Base-by-base conservation (phyloP, 2,797 vertebrate genomes). In the Anolis apletophallus region DNA sequence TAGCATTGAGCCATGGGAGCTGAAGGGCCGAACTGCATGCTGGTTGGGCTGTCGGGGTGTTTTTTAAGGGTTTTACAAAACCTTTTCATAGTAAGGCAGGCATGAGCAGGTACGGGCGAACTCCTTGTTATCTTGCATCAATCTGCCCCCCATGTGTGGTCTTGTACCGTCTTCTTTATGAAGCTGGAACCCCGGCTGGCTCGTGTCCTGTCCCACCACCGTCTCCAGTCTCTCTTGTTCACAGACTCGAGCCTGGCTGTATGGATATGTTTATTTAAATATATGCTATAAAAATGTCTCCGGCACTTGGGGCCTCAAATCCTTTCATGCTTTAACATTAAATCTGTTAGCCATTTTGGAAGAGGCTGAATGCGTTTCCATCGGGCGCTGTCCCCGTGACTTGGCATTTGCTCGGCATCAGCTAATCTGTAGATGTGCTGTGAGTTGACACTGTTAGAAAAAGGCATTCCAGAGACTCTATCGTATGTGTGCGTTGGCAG, bases 381-480 rank as follows among this genome's bases (percentile, higher is more conserved):
- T 92, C 80, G 83, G 87, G 90, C 91, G 75, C 76, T 80, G 87
- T 86, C 0, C 19, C 80, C 88, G 36, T 36, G 40, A 74, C n/a
- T 78, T 69, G 57, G 57, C 84, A 55, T 93, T 93, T 93, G 82
- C 86, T 88, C 69, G n/a, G 81, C 90, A 91, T 84, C 81, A 89
- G 91, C 91, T 94, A 90, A 94, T 95, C 90, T 91, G 91, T 1
- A 50, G 91, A 89, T 92, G 64, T 86, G 59, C 90, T 85, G 88
- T 88, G 88, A 92, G 93, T 93, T 93, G 93, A 95, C 87, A 91
- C 80, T 29, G 87, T 88, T 72, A 73, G 36, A 93, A 93, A 46
- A 93, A 83, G 76, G 67, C 78, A 77, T 87, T 89, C 6, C 78
- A 91, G 88, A 91, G 89, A 86, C 86, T 88, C 83, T 17, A 26